Percentiles rank a stretch among this genome's conserved stretches.
phyloP scores from a whole-genome alignment of 2,797 vertebrate genomes.

The Poecilia velifera region DNA sequence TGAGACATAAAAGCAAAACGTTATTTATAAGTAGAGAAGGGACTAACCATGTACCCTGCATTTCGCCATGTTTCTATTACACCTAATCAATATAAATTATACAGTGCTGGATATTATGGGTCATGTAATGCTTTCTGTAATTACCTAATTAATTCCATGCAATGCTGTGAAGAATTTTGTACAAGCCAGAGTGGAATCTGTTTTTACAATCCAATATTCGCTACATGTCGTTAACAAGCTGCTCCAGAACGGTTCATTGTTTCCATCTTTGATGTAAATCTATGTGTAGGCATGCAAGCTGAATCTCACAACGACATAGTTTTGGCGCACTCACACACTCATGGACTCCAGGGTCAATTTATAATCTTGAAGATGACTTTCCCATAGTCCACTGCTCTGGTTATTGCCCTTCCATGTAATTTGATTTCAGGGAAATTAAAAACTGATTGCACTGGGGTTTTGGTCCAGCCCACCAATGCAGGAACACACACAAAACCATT shows the following conservation, averaged over 20 bases:
- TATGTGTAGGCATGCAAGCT: not conserved
- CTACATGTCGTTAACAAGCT: not conserved
- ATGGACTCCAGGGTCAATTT: conserved; percentile 48
- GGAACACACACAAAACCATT: conserved; percentile 15
- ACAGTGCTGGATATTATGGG: not conserved
- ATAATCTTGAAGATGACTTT: conserved; percentile 60
- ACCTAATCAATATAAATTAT: conserved; percentile 56
- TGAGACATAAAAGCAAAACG: not conserved
- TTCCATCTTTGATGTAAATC: conserved; percentile 2
- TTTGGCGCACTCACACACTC: conserved; percentile 7
- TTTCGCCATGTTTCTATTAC: conserved; percentile 2
- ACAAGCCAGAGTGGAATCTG: conserved; percentile 27
- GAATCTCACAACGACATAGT: conserved; percentile 2
- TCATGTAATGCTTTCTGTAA: conserved; percentile 30
- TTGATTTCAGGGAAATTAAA: conserved; percentile 75
- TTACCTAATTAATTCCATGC: conserved; percentile 47
- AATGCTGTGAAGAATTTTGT: conserved; percentile 25
- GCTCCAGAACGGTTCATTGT: conserved; percentile 6
- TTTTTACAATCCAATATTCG: conserved; percentile 1
- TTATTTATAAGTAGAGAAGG: not conserved
- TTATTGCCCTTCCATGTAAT: conserved; percentile 70
- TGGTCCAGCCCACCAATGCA: conserved; percentile 35
- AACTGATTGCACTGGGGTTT: conserved; percentile 65
- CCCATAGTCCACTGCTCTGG: conserved; percentile 56
- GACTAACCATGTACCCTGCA: not conserved